Percentiles rank a stretch among this genome's conserved stretches.
Evolutionary conservation across 2,113 vertebrate genomes (phyloP).

Genomic region (Megalops atlanticus): DNA sequence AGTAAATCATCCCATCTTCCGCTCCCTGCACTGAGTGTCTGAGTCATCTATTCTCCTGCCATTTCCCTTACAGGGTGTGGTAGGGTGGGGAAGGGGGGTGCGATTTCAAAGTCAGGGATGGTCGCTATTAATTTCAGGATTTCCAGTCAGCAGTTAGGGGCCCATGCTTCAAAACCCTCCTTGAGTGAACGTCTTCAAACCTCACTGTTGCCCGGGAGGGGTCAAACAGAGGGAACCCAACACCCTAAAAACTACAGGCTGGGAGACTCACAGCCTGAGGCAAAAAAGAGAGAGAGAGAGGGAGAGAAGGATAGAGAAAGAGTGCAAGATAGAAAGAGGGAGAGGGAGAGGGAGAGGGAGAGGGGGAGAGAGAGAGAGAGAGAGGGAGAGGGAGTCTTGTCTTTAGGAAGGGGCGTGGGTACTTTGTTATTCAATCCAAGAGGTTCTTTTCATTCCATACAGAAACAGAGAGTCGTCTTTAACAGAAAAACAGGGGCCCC

Average conservation of each 20-base stretch:
- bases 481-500: not conserved
- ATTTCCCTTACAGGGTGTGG: not conserved
- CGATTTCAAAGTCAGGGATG: too few species aligned
- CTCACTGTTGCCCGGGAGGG: too few species aligned
- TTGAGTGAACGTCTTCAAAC: too few species aligned
- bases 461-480: not conserved
- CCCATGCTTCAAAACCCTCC: too few species aligned
- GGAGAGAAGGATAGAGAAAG: not conserved
- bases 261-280: not conserved
- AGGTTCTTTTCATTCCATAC: too few species aligned
- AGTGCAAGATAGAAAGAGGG: not conserved
- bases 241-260: too few species aligned
- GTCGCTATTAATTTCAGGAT: too few species aligned
- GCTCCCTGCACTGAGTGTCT: not conserved
- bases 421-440: not conserved
- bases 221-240: too few species aligned
- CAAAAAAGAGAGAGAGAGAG: not conserved
- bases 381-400: conserved; percentile 30
- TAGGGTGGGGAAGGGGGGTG: not conserved
- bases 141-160: too few species aligned
- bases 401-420: not conserved
- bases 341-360: conserved; percentile 7
- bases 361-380: not conserved
- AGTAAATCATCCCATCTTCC: not conserved
- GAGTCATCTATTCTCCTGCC: not conserved